Evolutionary conservation across 2,797 vertebrate species (phyloP).

Genomic region (Triplophysa bombifrons): DNA sequence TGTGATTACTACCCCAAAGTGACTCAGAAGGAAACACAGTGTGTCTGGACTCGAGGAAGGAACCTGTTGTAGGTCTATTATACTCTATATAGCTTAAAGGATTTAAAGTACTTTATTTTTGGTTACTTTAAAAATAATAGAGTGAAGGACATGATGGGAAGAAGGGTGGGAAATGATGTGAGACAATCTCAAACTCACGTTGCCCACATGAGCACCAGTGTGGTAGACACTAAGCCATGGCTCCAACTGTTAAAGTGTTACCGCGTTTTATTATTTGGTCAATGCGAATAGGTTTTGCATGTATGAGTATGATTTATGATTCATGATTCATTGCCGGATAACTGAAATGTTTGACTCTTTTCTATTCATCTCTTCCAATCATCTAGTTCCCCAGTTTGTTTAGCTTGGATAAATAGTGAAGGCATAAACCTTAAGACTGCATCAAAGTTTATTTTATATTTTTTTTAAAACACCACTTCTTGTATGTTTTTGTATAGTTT

Average conservation of each 20-base stretch:
- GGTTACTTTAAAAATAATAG: neutral
- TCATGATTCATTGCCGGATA: neutral
- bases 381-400: neutral
- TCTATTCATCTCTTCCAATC: neutral
- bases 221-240: neutral
- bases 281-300: neutral
- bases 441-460: neutral
- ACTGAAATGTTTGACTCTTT: too few species aligned
- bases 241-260: neutral
- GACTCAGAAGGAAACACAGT: slow-evolving; percentile 7
- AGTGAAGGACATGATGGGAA: neutral
- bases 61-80: neutral
- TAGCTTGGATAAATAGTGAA: neutral
- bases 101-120: neutral
- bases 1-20: neutral
- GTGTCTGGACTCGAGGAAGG: slow-evolving; percentile 5
- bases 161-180: neutral
- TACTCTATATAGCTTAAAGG: neutral
- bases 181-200: neutral
- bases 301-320: neutral
- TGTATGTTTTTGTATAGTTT: neutral
- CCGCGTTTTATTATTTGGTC: neutral
- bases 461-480: neutral
- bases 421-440: neutral
- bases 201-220: neutral